Base-by-base conservation (phyloP, 2,113 vertebrate genomes). In the Ceyx cyanopectus region DNA sequence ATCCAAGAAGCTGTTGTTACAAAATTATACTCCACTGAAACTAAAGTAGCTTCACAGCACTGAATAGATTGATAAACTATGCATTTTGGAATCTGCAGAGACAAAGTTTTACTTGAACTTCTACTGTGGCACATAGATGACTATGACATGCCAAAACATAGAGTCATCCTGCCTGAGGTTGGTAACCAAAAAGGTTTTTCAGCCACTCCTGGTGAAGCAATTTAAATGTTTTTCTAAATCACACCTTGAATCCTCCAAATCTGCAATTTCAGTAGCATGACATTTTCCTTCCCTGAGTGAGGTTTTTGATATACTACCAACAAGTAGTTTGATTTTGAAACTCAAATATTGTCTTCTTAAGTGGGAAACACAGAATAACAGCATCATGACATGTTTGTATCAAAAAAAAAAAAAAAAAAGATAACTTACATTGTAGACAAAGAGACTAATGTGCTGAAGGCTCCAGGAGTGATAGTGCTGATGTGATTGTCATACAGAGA, bases 401-500 rank as follows among this genome's bases (percentile, higher is more conserved):
- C 24, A 50, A 50, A 50, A 37, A 9, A 5, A 37, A 37, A 37
- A 37, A 37, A 37, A 37, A 23, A 53, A 24, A 85, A 90, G 29
- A 34, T 22, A 58, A 98, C 99, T 99, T 92, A 99, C 99, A 99
- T 99, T 90, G 99, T 99, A 57, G 99, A 99, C 92, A 99, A 97
- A 65, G 99, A 99, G 92, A 99, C 98, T 13, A 99, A 98, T 0
- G 99, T 99, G 97, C 97, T 98, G 97, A 99, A 99, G 95, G 99
- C 98, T 92, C 99, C 99, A 0, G 99, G 99, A 73, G 98, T 98
- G 92, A 99, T 98, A 81, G 98, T 99, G 97, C 98, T 98, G 96
- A 99, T 99, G 75, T 98, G 98, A 89, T 99, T 99, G 97, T 99
- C 99, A 9, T 99, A 99, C 24, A 99, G 98, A 4, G 99, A 99